Base-by-base conservation (phyloP, 2,797 vertebrate species). In the Threskiornis aethiopicus region DNA sequence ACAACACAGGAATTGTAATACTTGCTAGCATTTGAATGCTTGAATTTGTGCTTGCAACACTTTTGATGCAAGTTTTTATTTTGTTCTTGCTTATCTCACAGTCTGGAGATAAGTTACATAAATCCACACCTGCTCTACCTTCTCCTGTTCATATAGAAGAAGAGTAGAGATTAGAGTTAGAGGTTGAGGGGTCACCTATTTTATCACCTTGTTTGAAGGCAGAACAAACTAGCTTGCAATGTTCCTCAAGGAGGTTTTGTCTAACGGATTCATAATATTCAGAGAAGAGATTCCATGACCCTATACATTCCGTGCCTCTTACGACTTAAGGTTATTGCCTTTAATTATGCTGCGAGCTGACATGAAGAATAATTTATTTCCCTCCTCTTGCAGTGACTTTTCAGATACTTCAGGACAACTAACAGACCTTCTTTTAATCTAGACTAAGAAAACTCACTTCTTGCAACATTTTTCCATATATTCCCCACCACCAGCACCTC, bases 241-340 rank as follows among this genome's bases (percentile, higher is more conserved):
- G 35, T 42, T 80, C n/a, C 28, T 71, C n/a, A 16, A 25, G 47
- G 17, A 75, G n/a, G 2, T 49, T 93, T 86, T 89, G 11, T 71
- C 29, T 51, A 42, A 65, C 14, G 39, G 25, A 65, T 69, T 57
- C 6, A 13, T 77, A 55, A 29, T 47, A 59, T 70, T 69, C 58
- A 57, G 59, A 87, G 49, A 61, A 41, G 42, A 42, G 37, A 33
- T 62, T 82, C 42, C 13, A 1, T 49, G 49, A 81, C 67, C 21
- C 54, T 33, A 0, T 16, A 5, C 0, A 0, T 41, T 83, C 28
- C 44, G 83, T 59, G 8, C 28, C 14, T 80, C 22, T 81, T 61
- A 25, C 28, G 59, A 1, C 29, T 58, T 24, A n/a, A 52, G n/a
- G 6, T 76, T 65, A 54, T 75, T 89, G 37, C 28, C 67, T 87